phyloP scores from a whole-genome alignment of 2,113 vertebrate genomes.

The Psittacus erithacus region DNA sequence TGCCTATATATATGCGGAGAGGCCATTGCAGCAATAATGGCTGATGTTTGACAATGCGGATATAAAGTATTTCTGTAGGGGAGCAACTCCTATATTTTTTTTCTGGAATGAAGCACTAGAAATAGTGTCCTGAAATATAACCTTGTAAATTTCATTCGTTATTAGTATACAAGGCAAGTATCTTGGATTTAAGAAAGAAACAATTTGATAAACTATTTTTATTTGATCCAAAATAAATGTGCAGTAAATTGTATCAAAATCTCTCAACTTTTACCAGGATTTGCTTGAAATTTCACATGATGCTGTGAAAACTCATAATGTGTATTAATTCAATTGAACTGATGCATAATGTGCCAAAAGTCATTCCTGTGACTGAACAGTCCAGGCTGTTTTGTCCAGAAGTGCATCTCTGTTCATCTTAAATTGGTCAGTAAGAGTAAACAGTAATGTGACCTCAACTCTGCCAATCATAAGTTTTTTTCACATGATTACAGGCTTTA shows the following conservation, averaged over 20 bases:
- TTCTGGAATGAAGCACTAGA: not conserved
- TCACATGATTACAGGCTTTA: not conserved
- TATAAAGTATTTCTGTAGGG: not conserved
- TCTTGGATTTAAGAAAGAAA: not conserved
- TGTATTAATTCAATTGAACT: not conserved
- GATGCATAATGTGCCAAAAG: not conserved
- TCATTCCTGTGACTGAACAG: not conserved
- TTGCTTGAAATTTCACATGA: not conserved
- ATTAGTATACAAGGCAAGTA: not conserved
- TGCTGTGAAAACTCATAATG: not conserved
- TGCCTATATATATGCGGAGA: not conserved
- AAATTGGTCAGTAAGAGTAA: not conserved
- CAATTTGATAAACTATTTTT: not conserved
- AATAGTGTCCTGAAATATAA: not conserved
- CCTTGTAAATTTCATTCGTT: not conserved
- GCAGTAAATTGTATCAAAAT: not conserved
- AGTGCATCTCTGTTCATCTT: not conserved
- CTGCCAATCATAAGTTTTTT: not conserved
- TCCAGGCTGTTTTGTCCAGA: not conserved
- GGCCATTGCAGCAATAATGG: not conserved
- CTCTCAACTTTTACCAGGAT: not conserved
- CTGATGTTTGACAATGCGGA: not conserved
- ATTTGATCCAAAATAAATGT: not conserved
- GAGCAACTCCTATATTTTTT: not conserved
- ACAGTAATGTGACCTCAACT: not conserved